A percentile compares a stretch with the other conserved stretches of the same genome.
Conservation (phyloP, 2,797 vertebrate genomes). For the Pangasius sanitwongsei region DNA sequence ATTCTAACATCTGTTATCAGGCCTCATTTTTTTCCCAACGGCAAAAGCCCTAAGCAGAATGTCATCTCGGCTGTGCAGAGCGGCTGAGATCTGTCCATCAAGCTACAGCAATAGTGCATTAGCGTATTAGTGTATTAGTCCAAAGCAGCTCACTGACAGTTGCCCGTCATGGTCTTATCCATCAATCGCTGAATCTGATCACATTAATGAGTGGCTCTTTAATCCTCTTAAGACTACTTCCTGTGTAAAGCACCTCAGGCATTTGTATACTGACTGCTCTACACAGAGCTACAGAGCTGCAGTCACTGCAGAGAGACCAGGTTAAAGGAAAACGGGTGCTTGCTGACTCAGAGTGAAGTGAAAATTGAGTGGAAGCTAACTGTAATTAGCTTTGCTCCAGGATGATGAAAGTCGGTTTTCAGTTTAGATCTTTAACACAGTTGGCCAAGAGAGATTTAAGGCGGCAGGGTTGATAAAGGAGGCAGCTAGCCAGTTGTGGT, state of each 20-base stretch:
- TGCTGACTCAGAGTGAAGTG: not conserved
- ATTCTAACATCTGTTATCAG: constrained; percentile 35
- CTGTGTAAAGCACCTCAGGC: constrained; percentile 44
- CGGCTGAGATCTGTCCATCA: not conserved
- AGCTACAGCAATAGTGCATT: not conserved
- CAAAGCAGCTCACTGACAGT: constrained; percentile 47
- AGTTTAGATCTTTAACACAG: constrained; percentile 30
- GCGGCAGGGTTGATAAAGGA: not conserved
- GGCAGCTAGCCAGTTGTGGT: not conserved
- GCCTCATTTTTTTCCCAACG: constrained; percentile 1
- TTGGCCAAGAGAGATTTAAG: constrained; percentile 30
- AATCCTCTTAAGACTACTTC: constrained; percentile 55
- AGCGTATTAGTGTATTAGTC: constrained; percentile 30
- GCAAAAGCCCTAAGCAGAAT: constrained; percentile 13
- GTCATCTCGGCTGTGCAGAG: constrained; percentile 11
- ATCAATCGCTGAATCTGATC: constrained; percentile 58
- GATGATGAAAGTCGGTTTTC: constrained; percentile 8
- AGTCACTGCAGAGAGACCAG: not conserved
- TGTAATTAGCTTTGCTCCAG: constrained; percentile 29
- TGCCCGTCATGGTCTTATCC: constrained; percentile 55
- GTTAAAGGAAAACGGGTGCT: not conserved
- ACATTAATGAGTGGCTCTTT: constrained; percentile 57
- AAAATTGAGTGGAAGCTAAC: constrained; percentile 29
- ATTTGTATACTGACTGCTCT: constrained; percentile 41
- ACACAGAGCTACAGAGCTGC: constrained; percentile 14